Conservation (phyloP, 1,140 invertebrate genomes). For the Drosophila prosaltans region DNA sequence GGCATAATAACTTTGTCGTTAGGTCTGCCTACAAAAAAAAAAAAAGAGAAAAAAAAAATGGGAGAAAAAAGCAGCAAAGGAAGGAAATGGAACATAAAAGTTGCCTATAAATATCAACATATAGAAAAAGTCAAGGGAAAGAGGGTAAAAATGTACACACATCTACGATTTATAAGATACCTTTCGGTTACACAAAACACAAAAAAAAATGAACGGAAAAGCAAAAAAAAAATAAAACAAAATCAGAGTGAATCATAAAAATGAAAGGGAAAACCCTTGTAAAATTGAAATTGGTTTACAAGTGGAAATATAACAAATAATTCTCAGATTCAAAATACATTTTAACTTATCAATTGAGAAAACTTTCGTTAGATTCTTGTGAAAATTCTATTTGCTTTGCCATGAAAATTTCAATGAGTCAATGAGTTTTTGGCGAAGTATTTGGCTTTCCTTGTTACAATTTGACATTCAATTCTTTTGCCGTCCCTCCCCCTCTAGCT, state of each 20-base stretch:
- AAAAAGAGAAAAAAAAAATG: neutral
- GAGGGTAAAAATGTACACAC: neutral
- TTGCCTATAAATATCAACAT: constrained; percentile 57
- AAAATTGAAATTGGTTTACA: no score
- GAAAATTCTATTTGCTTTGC: no score
- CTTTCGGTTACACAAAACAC: neutral
- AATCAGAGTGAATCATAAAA: no score
- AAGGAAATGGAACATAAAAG: constrained; percentile 56
- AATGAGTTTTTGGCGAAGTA: no score
- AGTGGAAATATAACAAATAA: no score
- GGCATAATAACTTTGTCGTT: constrained; percentile 73
- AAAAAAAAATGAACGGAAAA: neutral
- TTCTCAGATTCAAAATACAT: no score
- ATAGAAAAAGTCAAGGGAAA: constrained; percentile 2
- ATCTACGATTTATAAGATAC: constrained; percentile 13
- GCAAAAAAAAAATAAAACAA: neutral
- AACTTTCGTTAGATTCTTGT: no score
- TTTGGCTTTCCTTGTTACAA: constrained; percentile 8
- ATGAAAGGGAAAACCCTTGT: no score
- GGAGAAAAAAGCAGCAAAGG: constrained; percentile 19
- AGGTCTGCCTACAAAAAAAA: constrained; percentile 24
- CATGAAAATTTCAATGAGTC: no score
- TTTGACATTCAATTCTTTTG: neutral
- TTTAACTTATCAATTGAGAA: no score
- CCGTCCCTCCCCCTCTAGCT: neutral